Evolutionary conservation across 1,140 invertebrate genomes (phyloP).

Genomic region (Neoseiulus cucumeris): DNA sequence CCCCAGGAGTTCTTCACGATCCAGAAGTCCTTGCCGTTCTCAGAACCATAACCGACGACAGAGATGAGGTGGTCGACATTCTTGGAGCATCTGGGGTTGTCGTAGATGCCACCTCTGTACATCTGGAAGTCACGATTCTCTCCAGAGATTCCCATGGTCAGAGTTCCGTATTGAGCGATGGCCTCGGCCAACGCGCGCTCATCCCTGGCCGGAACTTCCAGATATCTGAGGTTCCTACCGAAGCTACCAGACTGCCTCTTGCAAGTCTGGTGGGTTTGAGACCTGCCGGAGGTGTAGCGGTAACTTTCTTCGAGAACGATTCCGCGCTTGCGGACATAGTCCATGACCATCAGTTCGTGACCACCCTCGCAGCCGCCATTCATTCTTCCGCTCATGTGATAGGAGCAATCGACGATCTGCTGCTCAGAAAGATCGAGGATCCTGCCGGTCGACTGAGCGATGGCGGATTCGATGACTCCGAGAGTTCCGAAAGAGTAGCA

Average conservation of each 20-base stretch:
- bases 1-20: slow-evolving; percentile 20
- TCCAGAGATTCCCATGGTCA: neutral
- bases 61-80: slow-evolving; percentile 33
- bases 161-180: neutral
- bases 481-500: neutral
- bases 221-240: neutral
- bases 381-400: neutral
- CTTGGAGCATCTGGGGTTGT: neutral
- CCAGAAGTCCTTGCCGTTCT: slow-evolving; percentile 20
- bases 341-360: neutral
- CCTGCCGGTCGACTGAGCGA: neutral
- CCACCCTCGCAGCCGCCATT: neutral
- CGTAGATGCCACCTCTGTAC: neutral
- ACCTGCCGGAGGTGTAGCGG: neutral
- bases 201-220: neutral
- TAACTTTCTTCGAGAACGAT: neutral
- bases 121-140: neutral
- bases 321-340: neutral
- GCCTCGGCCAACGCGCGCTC: neutral
- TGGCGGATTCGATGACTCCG: neutral
- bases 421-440: neutral
- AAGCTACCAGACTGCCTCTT: neutral
- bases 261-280: neutral
- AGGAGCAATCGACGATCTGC: neutral
- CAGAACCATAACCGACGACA: slow-evolving; percentile 33